Conservation (phyloP, 2,113 vertebrate species). For the Bos indicus region DNA sequence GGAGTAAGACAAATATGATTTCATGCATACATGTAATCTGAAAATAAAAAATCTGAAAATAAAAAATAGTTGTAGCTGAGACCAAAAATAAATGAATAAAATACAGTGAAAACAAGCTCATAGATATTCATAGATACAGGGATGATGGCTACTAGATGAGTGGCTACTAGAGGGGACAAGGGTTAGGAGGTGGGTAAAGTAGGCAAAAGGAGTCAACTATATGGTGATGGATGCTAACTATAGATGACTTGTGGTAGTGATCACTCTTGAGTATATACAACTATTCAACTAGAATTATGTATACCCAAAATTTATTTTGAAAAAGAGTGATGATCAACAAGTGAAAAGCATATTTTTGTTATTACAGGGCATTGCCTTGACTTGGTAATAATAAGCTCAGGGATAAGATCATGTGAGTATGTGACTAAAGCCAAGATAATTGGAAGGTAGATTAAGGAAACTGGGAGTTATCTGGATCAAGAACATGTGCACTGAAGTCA, state of each 20-base stretch:
- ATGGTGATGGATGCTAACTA: background rate
- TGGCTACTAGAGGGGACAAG: background rate
- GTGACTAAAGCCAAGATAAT: background rate
- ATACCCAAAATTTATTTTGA: background rate
- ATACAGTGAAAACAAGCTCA: background rate
- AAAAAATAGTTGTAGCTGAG: background rate
- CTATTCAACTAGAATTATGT: background rate
- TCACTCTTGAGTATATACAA: background rate
- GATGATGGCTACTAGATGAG: background rate
- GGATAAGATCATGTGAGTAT: background rate
- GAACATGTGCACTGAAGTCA: background rate
- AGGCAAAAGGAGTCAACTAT: background rate
- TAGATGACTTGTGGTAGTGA: background rate
- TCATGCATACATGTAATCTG: too few species aligned
- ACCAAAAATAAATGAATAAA: background rate
- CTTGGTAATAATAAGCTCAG: background rate
- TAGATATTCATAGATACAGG: background rate
- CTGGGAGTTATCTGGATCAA: too few species aligned
- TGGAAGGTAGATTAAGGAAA: background rate
- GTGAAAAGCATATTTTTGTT: background rate
- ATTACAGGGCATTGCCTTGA: background rate
- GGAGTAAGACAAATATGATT: background rate
- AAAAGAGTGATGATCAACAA: background rate
- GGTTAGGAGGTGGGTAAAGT: background rate
- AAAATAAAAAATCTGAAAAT: background rate